Evolutionary conservation across 1,140 invertebrate genomes (phyloP).

Genomic region (Ceratitis capitata): DNA sequence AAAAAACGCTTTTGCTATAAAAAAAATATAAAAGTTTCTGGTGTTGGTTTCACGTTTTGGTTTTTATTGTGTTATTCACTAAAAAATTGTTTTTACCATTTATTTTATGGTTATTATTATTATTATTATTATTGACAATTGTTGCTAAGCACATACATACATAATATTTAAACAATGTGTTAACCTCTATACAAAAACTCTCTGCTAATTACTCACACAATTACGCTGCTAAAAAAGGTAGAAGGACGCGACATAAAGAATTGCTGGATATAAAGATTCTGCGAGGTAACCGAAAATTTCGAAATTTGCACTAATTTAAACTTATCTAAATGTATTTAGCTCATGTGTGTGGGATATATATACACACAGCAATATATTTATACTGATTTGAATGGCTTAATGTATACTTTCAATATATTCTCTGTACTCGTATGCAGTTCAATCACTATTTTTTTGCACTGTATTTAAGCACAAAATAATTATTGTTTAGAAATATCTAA

Average conservation of each 20-base stretch:
- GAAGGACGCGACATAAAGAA: slow-evolving; percentile 65
- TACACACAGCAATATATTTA: too few relatives aligned
- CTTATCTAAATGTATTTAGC: background rate
- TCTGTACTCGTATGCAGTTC: background rate
- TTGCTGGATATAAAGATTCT: slow-evolving; percentile 65
- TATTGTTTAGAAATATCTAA: too few relatives aligned
- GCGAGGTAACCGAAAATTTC: slow-evolving; percentile 57
- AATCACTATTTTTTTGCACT: background rate
- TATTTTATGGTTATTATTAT: background rate
- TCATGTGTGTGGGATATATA: too few relatives aligned
- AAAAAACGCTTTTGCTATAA: background rate
- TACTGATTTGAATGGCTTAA: background rate
- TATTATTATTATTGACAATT: slow-evolving; percentile 6
- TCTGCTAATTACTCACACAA: slow-evolving; percentile 27
- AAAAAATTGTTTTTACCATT: background rate
- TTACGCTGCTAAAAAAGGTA: slow-evolving; percentile 53
- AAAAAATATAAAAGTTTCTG: background rate
- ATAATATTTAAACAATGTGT: slow-evolving; percentile 35
- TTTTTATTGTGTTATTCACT: too few relatives aligned
- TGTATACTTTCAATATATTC: background rate
- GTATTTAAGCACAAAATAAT: background rate
- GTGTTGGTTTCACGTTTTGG: slow-evolving; percentile 27
- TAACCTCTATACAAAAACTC: slow-evolving; percentile 34
- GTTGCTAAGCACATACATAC: background rate
- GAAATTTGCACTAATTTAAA: background rate